A percentile compares a stretch with the other conserved stretches of the same genome.
These are phyloP conservation scores for Prionchulus punctatus DNA, from an alignment of 2,888 invertebrate genomes.

Conservation along the genomic window DNA sequence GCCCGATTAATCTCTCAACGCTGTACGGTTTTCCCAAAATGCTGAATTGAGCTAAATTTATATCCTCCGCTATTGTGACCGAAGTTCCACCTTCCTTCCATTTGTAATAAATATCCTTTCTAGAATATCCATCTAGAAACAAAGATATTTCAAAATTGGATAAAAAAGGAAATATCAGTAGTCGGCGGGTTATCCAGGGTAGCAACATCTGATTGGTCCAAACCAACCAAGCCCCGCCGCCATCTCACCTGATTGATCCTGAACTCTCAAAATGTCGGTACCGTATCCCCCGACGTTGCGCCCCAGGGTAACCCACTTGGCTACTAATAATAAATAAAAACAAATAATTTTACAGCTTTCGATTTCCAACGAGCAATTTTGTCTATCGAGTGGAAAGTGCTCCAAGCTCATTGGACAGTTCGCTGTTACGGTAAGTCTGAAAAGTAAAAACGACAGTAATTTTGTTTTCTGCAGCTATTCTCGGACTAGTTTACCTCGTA, in stretches of 20 bases:
- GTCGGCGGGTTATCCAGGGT: too few relatives aligned
- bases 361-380: slow-evolving; percentile 16
- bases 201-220: too few relatives aligned
- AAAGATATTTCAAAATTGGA: too few relatives aligned
- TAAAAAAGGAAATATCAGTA: too few relatives aligned
- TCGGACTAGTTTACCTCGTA: too few relatives aligned
- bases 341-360: slow-evolving; percentile 9
- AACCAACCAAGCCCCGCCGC: too few relatives aligned
- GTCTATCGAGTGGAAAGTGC: slow-evolving; percentile 11
- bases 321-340: neutral
- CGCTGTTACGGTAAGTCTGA: slow-evolving; percentile 27
- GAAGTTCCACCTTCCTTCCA: slow-evolving; percentile 27
- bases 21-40: slow-evolving; percentile 25
- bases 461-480: too few relatives aligned
- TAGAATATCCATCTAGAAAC: slow-evolving; percentile 25
- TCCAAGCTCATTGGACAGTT: slow-evolving; percentile 31
- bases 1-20: slow-evolving; percentile 26
- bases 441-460: too few relatives aligned
- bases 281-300: too few relatives aligned
- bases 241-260: too few relatives aligned
- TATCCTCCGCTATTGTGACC: slow-evolving; percentile 29
- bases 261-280: too few relatives aligned
- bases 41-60: slow-evolving; percentile 33
- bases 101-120: slow-evolving; percentile 32
- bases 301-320: too few relatives aligned